Base-by-base conservation (phyloP, 2,113 vertebrate species). In the Phoenicopterus ruber region DNA sequence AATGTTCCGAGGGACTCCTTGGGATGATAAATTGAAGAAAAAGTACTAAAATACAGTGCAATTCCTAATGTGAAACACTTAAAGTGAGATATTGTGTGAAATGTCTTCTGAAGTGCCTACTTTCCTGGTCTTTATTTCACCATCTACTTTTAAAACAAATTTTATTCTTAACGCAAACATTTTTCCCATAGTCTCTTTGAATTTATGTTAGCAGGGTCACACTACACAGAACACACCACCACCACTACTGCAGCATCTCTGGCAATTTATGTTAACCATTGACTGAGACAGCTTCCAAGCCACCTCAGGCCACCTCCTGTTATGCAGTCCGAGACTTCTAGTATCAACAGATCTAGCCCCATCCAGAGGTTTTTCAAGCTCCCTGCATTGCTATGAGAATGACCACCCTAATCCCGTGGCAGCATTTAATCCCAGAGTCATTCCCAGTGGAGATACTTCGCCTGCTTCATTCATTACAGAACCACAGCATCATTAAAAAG, bases 131-230 rank as follows among this genome's bases (percentile, higher is more conserved):
- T 88, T 95, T 93, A 72, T 86, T 93, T 92, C 47, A 50, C 25
- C n/a, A 31, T 67, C 57, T 86, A 95, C 91, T 93, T 96, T 95
- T 47, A 91, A 47, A 86, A 58, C 26, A 86, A 62, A 88, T 66
- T 81, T 92, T 93, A 63, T 78, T 81, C 63, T 86, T 86, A 81
- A 81, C 34, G 59, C 47, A 70, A 93, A 70, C 15, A 50, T 17
- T 88, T 91, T 88, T 65, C 47, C 17, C 46, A 38, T 4, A 62
- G 55, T 82, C 65, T 63, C 50, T 74, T 50, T 73, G 91, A 81
- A 96, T 96, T 94, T 91, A 46, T 17, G 42, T 81, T 84, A 82
- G 42, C 69, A 78, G 42, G 29, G 32, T 78, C 50, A 34, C 57
- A 46, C 42, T 34, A 29, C 61, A 36, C 57, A 62, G 77, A 74